Evolutionary conservation across 2,888 invertebrate species (phyloP), one percentile per base, ranked within the genome.

Genomic region (Xestia ashworthii): DNA sequence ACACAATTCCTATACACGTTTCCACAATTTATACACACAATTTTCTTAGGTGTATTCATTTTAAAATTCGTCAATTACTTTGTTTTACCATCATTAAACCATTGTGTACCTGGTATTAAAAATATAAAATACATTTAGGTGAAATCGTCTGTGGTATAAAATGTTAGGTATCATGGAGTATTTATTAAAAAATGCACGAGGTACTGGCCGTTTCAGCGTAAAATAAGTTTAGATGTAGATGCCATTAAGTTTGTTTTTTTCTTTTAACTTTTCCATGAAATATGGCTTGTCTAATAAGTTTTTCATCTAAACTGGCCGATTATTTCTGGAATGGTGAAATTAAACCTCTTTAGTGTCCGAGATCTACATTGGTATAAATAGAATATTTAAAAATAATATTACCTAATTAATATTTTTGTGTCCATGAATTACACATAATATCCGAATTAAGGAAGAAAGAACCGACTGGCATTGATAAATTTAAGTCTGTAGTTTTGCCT

Each of bases 391-490:
- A 2, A 22, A 53, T 53, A n/a, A 62, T 16, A 32, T 16, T 16
- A n/a, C n/a, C n/a, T n/a, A 44, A 25, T 70, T 22, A 2, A 41
- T 58, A 58, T 25, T n/a, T 32, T 19, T 62, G n/a, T 50, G 38
- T 38, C 19, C 46, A 78, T 16, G 41, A 48, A 68, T 48, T 22
- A 22, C 5, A 22, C 5, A 50, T 41, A 71, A 58, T 71, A 48
- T 50, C 16, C n/a, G 41, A 73, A 74, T 78, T 44, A 78, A 46
- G 48, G 53, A 72, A 48, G 41, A 58, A 38, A 46, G 19, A 66
- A 65, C n/a, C n/a, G 11, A 44, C 1, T 65, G 19, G 46, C 60
- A 81, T 65, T 72, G 76, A 71, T 60, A 60, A 50, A 77, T 68
- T 48, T 64, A 65, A 64, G 60, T 48, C 11, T 50, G 50, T 53